phyloP scores from a whole-genome alignment of 2,797 vertebrate species.

The Trichosurus vulpecula region DNA sequence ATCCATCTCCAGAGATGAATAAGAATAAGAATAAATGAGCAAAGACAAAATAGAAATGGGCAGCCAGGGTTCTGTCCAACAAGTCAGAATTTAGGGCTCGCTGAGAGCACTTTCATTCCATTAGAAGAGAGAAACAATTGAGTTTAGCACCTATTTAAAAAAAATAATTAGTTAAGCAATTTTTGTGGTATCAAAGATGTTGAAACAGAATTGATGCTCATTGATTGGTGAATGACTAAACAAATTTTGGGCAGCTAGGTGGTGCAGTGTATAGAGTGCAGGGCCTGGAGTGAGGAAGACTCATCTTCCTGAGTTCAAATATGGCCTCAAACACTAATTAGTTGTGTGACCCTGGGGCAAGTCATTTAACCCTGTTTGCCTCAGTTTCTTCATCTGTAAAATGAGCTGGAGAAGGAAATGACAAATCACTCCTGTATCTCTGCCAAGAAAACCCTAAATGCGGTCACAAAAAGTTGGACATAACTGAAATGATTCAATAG shows the following conservation, averaged over 20 bases:
- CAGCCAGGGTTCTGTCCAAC: background rate
- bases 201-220: background rate
- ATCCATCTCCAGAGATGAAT: background rate
- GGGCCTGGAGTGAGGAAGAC: background rate
- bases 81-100: background rate
- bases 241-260: background rate
- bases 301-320: background rate
- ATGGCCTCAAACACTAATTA: background rate
- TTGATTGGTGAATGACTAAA: background rate
- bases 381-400: background rate
- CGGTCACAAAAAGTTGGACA: background rate
- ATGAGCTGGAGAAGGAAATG: background rate
- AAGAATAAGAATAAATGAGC: background rate
- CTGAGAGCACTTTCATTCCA: background rate
- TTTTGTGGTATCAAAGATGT: background rate
- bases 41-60: background rate
- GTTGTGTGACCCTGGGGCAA: background rate
- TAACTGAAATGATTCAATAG: background rate
- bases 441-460: background rate
- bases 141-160: background rate
- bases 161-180: background rate
- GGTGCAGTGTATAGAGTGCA: background rate
- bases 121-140: background rate
- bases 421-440: background rate
- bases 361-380: background rate